Conservation (phyloP, 37 sponge, comb jelly and placozoan species). For the Eunapius fragilis region DNA sequence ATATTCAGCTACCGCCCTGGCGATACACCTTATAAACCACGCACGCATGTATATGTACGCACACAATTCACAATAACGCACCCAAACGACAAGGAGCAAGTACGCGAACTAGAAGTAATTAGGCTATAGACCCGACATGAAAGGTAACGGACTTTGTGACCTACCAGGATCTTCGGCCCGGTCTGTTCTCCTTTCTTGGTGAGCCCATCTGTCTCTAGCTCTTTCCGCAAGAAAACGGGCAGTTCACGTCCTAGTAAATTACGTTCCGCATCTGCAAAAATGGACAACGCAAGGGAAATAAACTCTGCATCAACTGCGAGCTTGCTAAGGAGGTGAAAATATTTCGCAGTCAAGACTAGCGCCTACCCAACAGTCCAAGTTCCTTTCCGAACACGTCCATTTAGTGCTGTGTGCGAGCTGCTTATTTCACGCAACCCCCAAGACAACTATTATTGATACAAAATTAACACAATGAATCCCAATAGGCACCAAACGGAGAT, state of each 20-base stretch:
- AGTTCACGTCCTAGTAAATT: constrained; percentile 21
- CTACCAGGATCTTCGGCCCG: constrained; percentile 71
- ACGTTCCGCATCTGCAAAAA: constrained; percentile 60
- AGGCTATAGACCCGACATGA: too few species aligned
- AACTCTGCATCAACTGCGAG: neutral
- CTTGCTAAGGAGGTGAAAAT: neutral
- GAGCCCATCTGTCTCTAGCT: constrained; percentile 44
- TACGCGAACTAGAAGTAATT: too few species aligned
- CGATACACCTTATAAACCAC: neutral
- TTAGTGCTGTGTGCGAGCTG: neutral
- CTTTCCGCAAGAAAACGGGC: constrained; percentile 56
- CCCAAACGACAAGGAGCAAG: too few species aligned
- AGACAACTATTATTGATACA: too few species aligned
- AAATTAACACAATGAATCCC: neutral
- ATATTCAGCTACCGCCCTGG: neutral
- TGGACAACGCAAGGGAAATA: too few species aligned
- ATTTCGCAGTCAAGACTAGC: neutral
- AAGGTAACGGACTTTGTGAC: too few species aligned
- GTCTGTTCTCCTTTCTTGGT: constrained; percentile 68
- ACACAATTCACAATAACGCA: neutral
- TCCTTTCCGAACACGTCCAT: constrained; percentile 75
- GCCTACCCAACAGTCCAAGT: constrained; percentile 51
- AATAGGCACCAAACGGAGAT: neutral
- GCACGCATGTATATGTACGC: neutral
- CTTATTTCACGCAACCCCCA: too few species aligned